These are phyloP conservation scores for Steromphala cineraria DNA, from an alignment of 2,888 invertebrate genomes.

Conservation along the genomic window DNA sequence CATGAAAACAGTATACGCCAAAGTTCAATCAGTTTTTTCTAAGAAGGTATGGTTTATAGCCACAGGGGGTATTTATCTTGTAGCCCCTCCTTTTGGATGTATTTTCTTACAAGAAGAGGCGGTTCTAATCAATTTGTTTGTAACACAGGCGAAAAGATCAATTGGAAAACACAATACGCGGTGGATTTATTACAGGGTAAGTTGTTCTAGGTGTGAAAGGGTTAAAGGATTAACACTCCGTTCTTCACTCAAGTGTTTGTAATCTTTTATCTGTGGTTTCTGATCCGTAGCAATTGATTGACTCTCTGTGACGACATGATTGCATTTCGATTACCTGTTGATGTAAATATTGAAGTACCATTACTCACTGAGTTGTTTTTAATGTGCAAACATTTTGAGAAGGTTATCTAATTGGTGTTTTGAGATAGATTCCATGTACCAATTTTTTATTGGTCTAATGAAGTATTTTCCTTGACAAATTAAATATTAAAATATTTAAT, in stretches of 20 bases:
- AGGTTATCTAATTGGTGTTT: too few species aligned
- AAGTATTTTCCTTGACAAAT: too few species aligned
- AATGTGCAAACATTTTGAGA: too few species aligned
- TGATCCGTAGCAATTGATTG: neutral
- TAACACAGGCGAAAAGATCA: neutral
- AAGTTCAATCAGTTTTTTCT: slow-evolving; percentile 3
- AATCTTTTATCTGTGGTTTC: neutral
- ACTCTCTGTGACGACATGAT: neutral
- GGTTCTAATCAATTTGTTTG: neutral
- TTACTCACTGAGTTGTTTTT: too few species aligned
- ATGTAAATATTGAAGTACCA: too few species aligned
- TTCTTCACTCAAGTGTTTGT: neutral
- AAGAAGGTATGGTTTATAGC: neutral
- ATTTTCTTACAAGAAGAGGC: neutral
- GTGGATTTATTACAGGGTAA: slow-evolving; percentile 4
- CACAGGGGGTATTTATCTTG: neutral
- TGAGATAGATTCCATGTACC: too few species aligned
- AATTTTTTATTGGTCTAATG: too few species aligned
- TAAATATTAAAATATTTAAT: too few species aligned
- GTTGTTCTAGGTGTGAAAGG: neutral
- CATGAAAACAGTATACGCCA: neutral
- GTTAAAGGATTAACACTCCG: neutral
- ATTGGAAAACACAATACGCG: neutral
- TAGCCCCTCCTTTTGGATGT: neutral
- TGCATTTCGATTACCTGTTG: too few species aligned